Evolutionary conservation across 2,113 vertebrate genomes (phyloP).

Genomic region (Podarcis raffonei): DNA sequence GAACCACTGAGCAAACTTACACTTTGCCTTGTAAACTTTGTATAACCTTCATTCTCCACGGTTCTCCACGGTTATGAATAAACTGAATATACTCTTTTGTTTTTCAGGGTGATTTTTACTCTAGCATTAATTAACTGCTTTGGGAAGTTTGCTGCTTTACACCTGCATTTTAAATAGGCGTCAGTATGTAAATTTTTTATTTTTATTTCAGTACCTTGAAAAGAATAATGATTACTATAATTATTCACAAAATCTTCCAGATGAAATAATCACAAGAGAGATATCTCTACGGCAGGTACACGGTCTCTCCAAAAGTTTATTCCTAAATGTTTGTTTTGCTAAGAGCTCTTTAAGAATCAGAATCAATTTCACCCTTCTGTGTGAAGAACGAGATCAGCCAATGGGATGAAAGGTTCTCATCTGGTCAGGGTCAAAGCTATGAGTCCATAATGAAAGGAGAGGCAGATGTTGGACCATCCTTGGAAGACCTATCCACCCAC

Average conservation of each 20-base stretch:
- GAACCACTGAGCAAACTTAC: background rate
- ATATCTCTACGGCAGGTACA: constrained; percentile 27
- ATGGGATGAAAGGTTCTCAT: background rate
- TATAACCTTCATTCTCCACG: background rate
- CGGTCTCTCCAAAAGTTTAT: constrained; percentile 40
- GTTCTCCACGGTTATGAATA: background rate
- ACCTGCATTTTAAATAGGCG: constrained; percentile 30
- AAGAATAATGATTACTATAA: constrained; percentile 31
- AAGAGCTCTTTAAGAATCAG: background rate
- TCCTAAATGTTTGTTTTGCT: background rate
- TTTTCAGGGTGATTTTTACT: background rate
- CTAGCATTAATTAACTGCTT: constrained; percentile 10
- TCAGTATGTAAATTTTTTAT: background rate
- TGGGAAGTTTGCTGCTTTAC: background rate
- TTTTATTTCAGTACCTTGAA: constrained; percentile 18
- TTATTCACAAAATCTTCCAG: constrained; percentile 38
- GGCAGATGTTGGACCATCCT: too few relatives aligned
- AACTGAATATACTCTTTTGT: background rate
- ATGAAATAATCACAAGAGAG: constrained; percentile 43
- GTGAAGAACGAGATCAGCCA: background rate
- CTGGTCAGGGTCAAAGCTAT: background rate
- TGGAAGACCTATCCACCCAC: too few relatives aligned
- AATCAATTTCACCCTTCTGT: background rate
- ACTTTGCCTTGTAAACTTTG: background rate
- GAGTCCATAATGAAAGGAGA: too few relatives aligned